Base-by-base conservation (phyloP, 92 coral and sea anemone species). In the Micromussa lordhowensis region DNA sequence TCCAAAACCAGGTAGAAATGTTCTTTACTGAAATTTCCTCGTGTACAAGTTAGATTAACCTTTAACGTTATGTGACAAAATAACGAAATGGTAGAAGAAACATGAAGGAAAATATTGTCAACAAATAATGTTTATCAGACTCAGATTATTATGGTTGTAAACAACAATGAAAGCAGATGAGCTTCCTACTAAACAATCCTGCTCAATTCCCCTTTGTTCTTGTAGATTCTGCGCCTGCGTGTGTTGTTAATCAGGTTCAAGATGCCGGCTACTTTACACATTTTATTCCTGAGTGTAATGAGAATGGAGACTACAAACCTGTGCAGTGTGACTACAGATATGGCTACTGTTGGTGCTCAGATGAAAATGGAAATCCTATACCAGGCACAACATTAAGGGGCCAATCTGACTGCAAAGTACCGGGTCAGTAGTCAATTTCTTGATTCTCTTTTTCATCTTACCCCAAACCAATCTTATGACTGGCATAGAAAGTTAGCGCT, bases 261-360 rank as follows among this genome's bases (percentile, higher is more conserved):
- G 98, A 94, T 66, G 86, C 66, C 6, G 96, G 96, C 1, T 92
- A 88, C 64, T 92, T 94, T 63, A 59, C 82, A 64, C 77, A 35
- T 30, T 95, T 94, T 70, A 82, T 94, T 35, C 87, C 93, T 34
- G 84, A 90, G 59, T 95, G 98, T 75, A 61, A 32, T 61, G 69
- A 63, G 12, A 86, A 85, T 4, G 90, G 89, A 0, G 87, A 79
- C 85, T 94, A 91, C 78, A 68, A 82, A 30, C 84, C 87, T 24
- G 79, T 90, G 19, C 98, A 95, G 88, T 95, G 98, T 63, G 98
- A 96, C 69, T 96, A 94, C 82, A 86, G 89, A 44, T 82, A 91
- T 85, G 99, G 99, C 30, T 93, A 93, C 73, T 96, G 99, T 59
- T 96, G 98, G 98, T 96, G 99, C 78, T 89, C 96, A 5, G 95